These are phyloP conservation scores for Turnix velox DNA, from an alignment of 2,113 vertebrate genomes.

Conservation along the genomic window DNA sequence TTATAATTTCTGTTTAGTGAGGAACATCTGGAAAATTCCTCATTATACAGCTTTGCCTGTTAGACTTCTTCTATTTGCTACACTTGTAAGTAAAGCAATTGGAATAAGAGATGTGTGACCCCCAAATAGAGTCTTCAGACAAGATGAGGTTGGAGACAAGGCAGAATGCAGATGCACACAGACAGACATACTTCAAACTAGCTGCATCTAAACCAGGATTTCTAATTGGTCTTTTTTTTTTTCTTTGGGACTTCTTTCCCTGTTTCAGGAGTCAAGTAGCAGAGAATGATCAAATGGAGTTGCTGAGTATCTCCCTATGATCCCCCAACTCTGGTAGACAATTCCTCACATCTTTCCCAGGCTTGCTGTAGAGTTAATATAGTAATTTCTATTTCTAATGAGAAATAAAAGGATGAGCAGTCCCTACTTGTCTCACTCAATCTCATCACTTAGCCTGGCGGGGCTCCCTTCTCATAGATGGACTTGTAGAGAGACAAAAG, in stretches of 20 bases:
- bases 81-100: neutral
- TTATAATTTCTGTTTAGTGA: neutral
- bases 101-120: neutral
- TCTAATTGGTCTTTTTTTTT: neutral
- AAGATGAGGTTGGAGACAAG: neutral
- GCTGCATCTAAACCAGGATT: neutral
- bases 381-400: neutral
- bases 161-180: neutral
- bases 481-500: neutral
- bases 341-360: neutral
- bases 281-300: neutral
- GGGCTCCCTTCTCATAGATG: neutral
- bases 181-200: fast-evolving
- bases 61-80: neutral
- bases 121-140: neutral
- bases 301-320: neutral
- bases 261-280: neutral
- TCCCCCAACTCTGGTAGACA: neutral
- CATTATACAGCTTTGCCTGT: neutral
- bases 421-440: neutral
- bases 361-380: neutral
- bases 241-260: neutral
- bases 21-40: neutral
- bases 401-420: neutral
- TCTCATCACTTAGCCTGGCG: neutral